These are phyloP conservation scores for Perodicticus potto DNA, from an alignment of 2,797 vertebrate genomes.

Conservation along the genomic window DNA sequence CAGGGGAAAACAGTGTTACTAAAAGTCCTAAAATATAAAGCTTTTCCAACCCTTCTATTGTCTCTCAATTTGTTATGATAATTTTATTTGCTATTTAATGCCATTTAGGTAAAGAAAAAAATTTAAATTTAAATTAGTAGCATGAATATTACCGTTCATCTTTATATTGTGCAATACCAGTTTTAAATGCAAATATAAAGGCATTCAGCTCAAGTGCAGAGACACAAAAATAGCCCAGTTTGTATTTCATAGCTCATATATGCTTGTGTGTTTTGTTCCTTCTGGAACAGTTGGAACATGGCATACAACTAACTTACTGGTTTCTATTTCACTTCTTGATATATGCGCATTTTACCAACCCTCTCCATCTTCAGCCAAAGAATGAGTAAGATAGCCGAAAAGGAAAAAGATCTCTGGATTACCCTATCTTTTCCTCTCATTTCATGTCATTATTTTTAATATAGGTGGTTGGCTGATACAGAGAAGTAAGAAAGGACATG, in stretches of 20 bases:
- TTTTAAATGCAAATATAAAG: constrained; percentile 22
- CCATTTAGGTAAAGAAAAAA: constrained; percentile 23
- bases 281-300: not conserved
- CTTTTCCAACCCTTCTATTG: not conserved
- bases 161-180: not conserved
- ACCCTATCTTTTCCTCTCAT: not conserved
- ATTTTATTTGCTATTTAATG: constrained; percentile 29
- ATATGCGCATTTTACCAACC: not conserved
- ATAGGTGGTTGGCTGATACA: not conserved
- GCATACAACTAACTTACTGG: not conserved
- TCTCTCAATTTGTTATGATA: not conserved
- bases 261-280: not conserved
- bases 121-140: not conserved
- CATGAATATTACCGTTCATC: not conserved
- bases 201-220: not conserved
- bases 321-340: not conserved
- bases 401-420: not conserved
- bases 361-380: not conserved
- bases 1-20: not conserved
- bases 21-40: not conserved
- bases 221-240: not conserved
- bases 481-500: not conserved
- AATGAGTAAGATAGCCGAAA: not conserved
- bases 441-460: not conserved
- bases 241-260: not conserved